phyloP scores from a whole-genome alignment of 30 jellyfish, hydroid and myxozoan genomes.

The Clytia hemisphaerica region DNA sequence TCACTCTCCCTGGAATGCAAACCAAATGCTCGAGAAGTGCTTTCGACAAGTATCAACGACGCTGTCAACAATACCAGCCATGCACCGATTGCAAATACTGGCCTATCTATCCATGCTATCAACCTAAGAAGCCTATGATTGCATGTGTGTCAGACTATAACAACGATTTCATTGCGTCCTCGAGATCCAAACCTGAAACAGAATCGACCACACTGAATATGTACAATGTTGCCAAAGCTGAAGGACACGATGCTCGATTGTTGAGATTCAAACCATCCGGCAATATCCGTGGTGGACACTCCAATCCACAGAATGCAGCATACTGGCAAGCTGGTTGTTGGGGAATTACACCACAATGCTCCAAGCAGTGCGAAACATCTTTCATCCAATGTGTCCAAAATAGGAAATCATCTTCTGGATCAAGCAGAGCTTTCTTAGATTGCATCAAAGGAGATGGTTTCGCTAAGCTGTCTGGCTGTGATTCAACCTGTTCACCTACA shows the following conservation, averaged over 20 bases:
- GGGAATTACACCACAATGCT: background rate
- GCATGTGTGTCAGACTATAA: background rate
- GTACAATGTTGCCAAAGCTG: background rate
- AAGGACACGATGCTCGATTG: conserved; percentile 2
- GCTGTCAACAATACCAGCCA: background rate
- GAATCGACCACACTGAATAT: background rate
- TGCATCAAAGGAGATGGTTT: background rate
- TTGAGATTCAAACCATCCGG: background rate
- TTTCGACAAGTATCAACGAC: background rate
- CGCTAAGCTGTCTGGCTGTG: background rate
- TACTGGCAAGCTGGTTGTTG: background rate
- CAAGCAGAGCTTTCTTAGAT: background rate
- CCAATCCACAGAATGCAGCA: background rate
- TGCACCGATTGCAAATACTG: background rate
- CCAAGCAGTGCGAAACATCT: background rate
- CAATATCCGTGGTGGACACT: background rate
- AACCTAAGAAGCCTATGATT: background rate
- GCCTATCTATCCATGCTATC: conserved; percentile 5
- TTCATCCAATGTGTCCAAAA: no score
- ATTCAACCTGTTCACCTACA: background rate
- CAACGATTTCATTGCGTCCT: background rate
- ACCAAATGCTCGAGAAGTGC: background rate
- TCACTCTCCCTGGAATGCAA: conserved; percentile 4
- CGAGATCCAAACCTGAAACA: background rate
- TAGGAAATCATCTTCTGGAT: no score